Conservation (phyloP, 2,113 vertebrate genomes). For the Genyomyrus donnyi region DNA sequence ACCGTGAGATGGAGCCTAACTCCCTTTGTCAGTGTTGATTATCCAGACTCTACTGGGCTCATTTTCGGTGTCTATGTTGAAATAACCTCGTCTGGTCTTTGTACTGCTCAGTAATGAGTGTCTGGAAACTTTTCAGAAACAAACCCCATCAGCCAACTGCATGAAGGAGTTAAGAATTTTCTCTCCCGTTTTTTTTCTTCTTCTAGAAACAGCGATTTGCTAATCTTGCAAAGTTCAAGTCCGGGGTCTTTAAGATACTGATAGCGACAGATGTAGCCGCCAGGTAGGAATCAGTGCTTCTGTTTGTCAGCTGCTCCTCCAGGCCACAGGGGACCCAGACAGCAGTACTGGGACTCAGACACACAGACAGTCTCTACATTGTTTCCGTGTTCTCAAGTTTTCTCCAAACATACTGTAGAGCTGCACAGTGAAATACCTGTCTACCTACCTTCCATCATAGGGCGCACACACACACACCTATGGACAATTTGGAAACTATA, state of each 20-base stretch:
- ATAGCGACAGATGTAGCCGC: conserved; percentile 89
- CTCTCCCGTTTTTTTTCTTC: background rate
- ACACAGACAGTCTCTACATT: background rate
- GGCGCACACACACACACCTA: background rate
- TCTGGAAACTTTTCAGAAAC: background rate
- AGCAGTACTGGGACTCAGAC: background rate
- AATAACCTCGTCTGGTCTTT: background rate
- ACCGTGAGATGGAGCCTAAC: rapidly evolving
- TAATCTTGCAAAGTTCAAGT: conserved; percentile 89
- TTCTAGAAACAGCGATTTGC: conserved; percentile 81
- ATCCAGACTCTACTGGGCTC: background rate
- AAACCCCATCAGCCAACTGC: background rate
- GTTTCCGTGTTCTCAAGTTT: background rate
- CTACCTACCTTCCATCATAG: background rate
- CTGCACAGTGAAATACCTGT: background rate
- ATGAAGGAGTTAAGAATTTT: background rate
- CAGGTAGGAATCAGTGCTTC: conserved; percentile 56
- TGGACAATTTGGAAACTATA: background rate
- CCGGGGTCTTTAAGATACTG: conserved; percentile 87
- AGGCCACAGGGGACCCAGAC: background rate
- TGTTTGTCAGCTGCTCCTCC: background rate
- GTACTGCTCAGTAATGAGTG: background rate
- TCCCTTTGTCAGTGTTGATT: background rate
- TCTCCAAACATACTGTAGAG: background rate
- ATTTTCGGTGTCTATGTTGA: background rate